Conservation (phyloP, 2,797 vertebrate genomes). For the Helicolenus hilgendorfi region DNA sequence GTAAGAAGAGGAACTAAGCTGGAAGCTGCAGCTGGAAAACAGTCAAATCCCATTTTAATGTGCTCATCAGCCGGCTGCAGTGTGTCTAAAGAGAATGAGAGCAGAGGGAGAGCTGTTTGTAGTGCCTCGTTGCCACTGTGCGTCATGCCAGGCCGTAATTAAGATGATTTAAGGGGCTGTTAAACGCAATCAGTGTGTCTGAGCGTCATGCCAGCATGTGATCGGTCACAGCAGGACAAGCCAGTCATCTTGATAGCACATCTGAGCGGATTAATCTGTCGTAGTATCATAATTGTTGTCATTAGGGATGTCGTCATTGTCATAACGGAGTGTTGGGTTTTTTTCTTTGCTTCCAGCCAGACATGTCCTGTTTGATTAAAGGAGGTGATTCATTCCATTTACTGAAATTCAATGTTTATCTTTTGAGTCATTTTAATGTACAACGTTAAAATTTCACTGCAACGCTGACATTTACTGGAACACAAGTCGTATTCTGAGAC, state of each 20-base stretch:
- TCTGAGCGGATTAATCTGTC: slow-evolving; percentile 12
- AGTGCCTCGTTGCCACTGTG: slow-evolving; percentile 43
- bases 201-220: slow-evolving; percentile 31
- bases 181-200: slow-evolving; percentile 64
- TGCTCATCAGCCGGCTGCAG: slow-evolving; percentile 16
- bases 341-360: slow-evolving; percentile 12
- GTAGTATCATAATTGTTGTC: slow-evolving; percentile 21
- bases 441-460: neutral
- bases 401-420: slow-evolving; percentile 27
- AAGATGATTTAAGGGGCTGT: slow-evolving; percentile 74
- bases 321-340: neutral
- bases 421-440: slow-evolving; percentile 35
- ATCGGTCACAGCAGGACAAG: slow-evolving; percentile 37
- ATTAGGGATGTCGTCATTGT: slow-evolving; percentile 28
- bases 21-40: slow-evolving; percentile 19
- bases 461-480: neutral
- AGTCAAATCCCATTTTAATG: slow-evolving; percentile 33
- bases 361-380: slow-evolving; percentile 29
- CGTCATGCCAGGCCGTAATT: slow-evolving; percentile 66
- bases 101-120: slow-evolving; percentile 19
- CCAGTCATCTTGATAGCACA: slow-evolving; percentile 19
- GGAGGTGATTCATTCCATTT: slow-evolving; percentile 30
- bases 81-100: slow-evolving; percentile 31
- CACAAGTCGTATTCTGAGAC: neutral
- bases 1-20: slow-evolving; percentile 34